Base-by-base conservation (phyloP, 2,113 vertebrate genomes). In the Sialia sialis region DNA sequence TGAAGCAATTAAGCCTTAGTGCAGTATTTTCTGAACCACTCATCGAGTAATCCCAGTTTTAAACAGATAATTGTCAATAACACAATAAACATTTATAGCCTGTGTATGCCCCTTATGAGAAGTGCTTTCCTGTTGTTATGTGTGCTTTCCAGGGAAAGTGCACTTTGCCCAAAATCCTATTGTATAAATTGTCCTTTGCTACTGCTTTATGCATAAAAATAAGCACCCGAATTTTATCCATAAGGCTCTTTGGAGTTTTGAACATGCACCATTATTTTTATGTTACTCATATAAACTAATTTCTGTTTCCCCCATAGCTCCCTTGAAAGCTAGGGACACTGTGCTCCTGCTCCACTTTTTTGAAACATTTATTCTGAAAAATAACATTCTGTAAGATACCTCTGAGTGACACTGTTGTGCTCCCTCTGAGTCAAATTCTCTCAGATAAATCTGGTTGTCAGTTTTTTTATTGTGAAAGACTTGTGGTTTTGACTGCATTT, bases 1-100 rank as follows among this genome's bases (percentile, higher is more conserved):
- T 52, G 51, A 74, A 95, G 63, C 80, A 94, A 86, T 94, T 97
- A 93, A 80, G 36, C 7, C 38, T 73, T 78, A 95, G 85, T 38
- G 39, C 52, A 86, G 49, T 60, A 54, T 91, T 93, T 92, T 90
- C 78, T 55, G 48, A 96, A 59, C 73, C 56, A 85, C 91, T 77
- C 76, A 51, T 87, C 0, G 4, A 72, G 39, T 46, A 93, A 90
- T 94, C 80, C 84, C 92, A 85, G 66, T 67, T 54, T 91, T 89
- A 88, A 91, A 80, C 82, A 95, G 74, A 89, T 87, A 96, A 86
- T 88, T 89, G 85, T 92, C 90, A 93, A 67, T 89, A 96, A 81
- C 51, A 67, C 55, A 90, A 84, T 84, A 88, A 90, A 86, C 84
- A 60, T 91, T 91, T 94, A 91, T 52, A 85, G 72, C 29, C 72